Percentiles rank a stretch among this genome's conserved stretches.
Conservation (phyloP, 2,888 invertebrate species). For the Smittia sp. region DNA sequence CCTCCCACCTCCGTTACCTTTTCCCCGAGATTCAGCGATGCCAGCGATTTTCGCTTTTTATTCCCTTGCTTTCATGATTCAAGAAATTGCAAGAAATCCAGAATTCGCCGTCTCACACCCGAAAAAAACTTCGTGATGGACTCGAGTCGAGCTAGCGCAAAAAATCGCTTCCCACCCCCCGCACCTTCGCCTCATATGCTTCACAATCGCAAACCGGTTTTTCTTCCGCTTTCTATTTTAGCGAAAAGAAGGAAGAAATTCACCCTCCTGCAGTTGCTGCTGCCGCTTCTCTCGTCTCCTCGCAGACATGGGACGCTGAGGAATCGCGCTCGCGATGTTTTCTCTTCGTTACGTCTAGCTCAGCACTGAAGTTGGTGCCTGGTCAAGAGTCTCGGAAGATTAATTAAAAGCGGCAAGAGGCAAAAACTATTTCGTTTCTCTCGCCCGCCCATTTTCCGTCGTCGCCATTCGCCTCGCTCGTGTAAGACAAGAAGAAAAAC, state of each 20-base stretch:
- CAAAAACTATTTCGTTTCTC: background rate
- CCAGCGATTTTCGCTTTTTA: background rate
- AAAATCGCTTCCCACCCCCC: background rate
- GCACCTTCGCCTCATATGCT: background rate
- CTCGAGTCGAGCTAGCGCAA: background rate
- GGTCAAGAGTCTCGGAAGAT: background rate
- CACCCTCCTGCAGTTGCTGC: background rate
- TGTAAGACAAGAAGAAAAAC: slow-evolving; percentile 18
- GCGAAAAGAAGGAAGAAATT: background rate
- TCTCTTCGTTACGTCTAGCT: background rate
- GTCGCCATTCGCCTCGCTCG: background rate
- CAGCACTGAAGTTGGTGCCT: background rate
- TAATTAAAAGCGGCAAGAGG: background rate
- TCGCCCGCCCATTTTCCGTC: slow-evolving; percentile 34
- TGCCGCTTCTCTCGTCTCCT: background rate
- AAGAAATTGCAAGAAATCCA: background rate
- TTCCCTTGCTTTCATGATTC: background rate
- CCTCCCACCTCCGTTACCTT: background rate
- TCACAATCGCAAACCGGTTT: background rate
- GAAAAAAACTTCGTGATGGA: background rate
- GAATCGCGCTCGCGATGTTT: background rate
- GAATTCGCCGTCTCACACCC: background rate
- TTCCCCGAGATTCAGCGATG: background rate
- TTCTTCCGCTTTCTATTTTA: background rate
- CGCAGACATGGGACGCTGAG: background rate